These are phyloP conservation scores for Manis pentadactyla DNA, from an alignment of 2,797 vertebrate species.

Conservation along the genomic window DNA sequence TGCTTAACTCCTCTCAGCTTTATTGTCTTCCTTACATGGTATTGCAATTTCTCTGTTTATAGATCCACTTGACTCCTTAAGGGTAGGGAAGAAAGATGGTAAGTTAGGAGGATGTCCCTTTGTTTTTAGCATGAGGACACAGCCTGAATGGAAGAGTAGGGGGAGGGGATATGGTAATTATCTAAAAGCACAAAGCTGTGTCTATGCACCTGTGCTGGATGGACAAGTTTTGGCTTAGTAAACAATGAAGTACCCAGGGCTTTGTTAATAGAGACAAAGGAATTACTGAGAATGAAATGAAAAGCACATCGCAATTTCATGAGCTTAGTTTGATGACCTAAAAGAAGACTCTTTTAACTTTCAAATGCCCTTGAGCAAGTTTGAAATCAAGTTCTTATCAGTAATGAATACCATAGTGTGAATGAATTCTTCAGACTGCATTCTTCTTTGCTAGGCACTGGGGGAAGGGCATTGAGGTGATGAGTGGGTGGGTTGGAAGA, in stretches of 20 bases:
- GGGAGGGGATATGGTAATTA: no score
- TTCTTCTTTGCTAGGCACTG: neutral
- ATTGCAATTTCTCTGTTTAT: neutral
- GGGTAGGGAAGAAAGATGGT: neutral
- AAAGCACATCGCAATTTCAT: neutral
- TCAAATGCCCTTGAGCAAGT: slow-evolving; percentile 14
- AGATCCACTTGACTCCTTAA: neutral
- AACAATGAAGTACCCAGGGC: neutral
- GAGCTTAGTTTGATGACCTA: neutral
- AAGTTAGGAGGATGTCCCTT: neutral
- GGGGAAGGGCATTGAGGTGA: neutral
- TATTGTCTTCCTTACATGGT: neutral
- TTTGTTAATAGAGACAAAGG: slow-evolving; percentile 7
- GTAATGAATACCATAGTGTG: neutral
- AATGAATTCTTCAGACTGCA: neutral
- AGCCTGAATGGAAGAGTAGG: neutral
- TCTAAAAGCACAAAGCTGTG: slow-evolving; percentile 1
- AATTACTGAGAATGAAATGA: neutral
- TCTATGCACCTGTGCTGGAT: neutral
- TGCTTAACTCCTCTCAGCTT: neutral
- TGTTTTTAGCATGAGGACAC: neutral
- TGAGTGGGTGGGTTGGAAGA: neutral
- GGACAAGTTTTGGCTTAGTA: neutral
- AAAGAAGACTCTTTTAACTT: slow-evolving; percentile 42
- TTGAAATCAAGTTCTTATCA: neutral